phyloP scores from a whole-genome alignment of 2,113 vertebrate species.

The Baryphthengus martii region DNA sequence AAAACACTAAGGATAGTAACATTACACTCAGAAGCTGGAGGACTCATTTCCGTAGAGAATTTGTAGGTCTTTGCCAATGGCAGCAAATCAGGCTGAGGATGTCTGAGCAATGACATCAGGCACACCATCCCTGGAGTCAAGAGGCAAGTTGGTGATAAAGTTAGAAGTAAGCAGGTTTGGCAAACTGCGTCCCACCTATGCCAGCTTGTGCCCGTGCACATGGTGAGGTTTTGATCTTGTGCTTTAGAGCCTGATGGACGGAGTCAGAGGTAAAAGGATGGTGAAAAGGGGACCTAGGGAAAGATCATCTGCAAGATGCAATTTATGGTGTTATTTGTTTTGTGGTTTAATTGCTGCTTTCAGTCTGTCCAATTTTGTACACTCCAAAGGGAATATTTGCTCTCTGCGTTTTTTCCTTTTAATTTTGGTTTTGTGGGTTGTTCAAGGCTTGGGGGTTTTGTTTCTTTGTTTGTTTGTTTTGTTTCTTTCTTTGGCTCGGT shows the following conservation, averaged over 20 bases:
- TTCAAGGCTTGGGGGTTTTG: too few relatives aligned
- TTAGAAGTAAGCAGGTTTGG: background rate
- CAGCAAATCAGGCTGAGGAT: conserved; percentile 10
- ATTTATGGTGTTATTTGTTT: background rate
- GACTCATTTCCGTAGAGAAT: background rate
- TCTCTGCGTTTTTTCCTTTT: background rate
- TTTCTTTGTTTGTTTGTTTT: background rate
- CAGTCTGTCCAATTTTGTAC: background rate
- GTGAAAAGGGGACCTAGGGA: background rate
- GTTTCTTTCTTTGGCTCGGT: background rate
- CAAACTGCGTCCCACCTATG: background rate
- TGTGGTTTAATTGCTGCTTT: background rate
- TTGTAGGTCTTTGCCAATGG: background rate
- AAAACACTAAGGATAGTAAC: conserved; percentile 35
- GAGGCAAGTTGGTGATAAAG: background rate
- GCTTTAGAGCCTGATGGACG: background rate
- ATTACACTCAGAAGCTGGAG: background rate
- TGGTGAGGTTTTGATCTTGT: background rate
- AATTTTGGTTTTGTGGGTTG: background rate
- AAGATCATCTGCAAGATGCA: background rate
- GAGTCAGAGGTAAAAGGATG: background rate
- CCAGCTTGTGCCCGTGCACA: background rate
- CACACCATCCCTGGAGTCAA: background rate
- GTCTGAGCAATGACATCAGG: conserved; percentile 39
- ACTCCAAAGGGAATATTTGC: background rate